Evolutionary conservation across 2,797 vertebrate genomes (phyloP).

Genomic region (Cuniculus paca): DNA sequence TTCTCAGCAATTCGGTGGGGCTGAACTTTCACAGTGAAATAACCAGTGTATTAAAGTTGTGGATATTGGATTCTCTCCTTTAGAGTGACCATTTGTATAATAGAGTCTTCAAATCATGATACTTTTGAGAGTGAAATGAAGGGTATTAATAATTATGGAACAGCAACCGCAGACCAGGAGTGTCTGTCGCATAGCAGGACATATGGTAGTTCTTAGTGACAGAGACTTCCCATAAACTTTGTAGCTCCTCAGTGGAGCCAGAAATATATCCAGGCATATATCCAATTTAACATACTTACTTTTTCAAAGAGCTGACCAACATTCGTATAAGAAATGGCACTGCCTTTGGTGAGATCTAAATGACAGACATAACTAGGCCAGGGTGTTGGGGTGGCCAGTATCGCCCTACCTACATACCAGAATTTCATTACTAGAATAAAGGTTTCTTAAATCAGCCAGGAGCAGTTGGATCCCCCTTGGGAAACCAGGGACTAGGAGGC

Average conservation of each 20-base stretch:
- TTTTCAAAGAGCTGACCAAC: not conserved
- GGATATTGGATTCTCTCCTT: not conserved
- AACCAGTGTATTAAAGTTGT: not conserved
- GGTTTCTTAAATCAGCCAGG: not conserved
- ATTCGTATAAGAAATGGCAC: not conserved
- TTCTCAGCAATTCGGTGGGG: conserved; percentile 27
- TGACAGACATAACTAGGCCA: not conserved
- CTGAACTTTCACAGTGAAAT: not conserved
- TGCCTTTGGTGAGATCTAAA: not conserved
- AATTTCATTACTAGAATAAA: not conserved
- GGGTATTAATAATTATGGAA: not conserved
- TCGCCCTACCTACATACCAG: not conserved
- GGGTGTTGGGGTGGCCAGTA: too few relatives aligned
- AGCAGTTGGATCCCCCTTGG: not conserved
- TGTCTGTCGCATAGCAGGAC: not conserved
- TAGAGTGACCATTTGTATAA: not conserved
- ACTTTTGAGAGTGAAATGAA: not conserved
- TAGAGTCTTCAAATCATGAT: not conserved
- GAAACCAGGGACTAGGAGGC: not conserved
- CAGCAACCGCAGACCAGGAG: not conserved
- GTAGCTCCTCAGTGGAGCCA: not conserved
- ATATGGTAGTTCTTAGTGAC: not conserved
- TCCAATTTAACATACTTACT: not conserved
- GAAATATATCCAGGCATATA: not conserved
- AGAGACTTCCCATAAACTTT: not conserved